Conservation (phyloP, 2,113 vertebrate species). For the Chaetodon trifascialis region DNA sequence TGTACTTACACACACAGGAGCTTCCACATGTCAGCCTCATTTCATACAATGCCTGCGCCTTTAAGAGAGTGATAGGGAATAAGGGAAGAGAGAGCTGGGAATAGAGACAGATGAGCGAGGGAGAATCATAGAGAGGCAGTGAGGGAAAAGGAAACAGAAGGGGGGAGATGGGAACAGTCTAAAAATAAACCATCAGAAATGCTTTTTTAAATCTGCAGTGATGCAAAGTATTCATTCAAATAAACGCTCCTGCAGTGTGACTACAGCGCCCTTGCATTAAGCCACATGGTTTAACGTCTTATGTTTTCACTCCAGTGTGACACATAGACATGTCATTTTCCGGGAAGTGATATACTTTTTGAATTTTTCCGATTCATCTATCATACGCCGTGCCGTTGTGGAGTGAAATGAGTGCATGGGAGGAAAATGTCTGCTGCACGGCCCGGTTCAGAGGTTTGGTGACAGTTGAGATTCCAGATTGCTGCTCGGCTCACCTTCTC, state of each 20-base stretch:
- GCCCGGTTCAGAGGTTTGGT: slow-evolving; percentile 60
- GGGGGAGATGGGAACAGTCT: slow-evolving; percentile 76
- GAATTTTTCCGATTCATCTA: slow-evolving; percentile 54
- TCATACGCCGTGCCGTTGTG: slow-evolving; percentile 20
- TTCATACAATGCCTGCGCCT: slow-evolving; percentile 71
- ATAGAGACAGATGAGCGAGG: slow-evolving; percentile 71
- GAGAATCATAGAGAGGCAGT: slow-evolving; percentile 71
- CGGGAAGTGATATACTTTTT: slow-evolving; percentile 18
- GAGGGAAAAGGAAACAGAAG: slow-evolving; percentile 68
- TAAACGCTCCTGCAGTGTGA: slow-evolving; percentile 63
- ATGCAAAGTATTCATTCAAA: slow-evolving; percentile 82
- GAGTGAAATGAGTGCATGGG: slow-evolving; percentile 63
- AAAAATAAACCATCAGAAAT: slow-evolving; percentile 84
- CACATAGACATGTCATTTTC: slow-evolving; percentile 17
- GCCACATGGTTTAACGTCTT: not conserved
- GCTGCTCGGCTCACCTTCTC: slow-evolving; percentile 70
- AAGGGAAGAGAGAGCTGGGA: slow-evolving; percentile 61
- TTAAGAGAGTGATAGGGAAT: slow-evolving; percentile 73
- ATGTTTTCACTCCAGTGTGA: slow-evolving; percentile 3
- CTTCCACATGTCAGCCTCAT: slow-evolving; percentile 67
- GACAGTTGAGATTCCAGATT: slow-evolving; percentile 62
- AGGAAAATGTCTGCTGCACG: slow-evolving; percentile 67
- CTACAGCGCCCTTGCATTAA: slow-evolving; percentile 15
- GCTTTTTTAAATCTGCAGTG: slow-evolving; percentile 80
- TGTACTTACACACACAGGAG: slow-evolving; percentile 60